phyloP scores from a whole-genome alignment of 92 coral and sea anemone genomes.

The Bergia sp. region DNA sequence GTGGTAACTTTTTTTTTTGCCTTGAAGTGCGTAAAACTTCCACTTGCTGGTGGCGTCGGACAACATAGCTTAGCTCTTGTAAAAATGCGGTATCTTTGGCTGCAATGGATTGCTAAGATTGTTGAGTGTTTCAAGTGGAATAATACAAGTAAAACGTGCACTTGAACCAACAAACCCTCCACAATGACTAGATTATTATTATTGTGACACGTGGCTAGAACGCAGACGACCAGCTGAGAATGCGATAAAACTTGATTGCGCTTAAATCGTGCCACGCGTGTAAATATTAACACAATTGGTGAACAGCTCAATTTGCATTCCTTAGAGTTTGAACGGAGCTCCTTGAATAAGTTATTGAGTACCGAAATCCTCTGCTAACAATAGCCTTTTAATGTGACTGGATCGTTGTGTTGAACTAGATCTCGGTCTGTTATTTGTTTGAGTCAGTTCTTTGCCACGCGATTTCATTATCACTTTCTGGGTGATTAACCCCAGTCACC shows the following conservation, averaged over 20 bases:
- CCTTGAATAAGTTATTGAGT: background rate
- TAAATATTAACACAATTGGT: slow-evolving; percentile 8
- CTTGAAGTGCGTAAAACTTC: background rate
- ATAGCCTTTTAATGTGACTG: background rate
- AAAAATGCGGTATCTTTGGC: background rate
- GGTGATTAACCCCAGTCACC: slow-evolving; percentile 18
- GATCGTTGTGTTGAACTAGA: background rate
- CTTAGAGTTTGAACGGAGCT: background rate
- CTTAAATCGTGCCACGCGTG: slow-evolving; percentile 28
- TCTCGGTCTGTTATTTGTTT: no score
- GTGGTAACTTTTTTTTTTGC: background rate
- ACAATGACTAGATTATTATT: background rate
- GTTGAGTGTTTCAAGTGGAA: background rate
- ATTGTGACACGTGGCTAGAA: slow-evolving; percentile 32
- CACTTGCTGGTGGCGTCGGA: background rate
- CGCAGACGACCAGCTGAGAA: slow-evolving; percentile 38
- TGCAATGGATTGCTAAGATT: background rate
- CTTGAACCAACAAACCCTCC: slow-evolving; percentile 2
- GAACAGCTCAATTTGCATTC: slow-evolving; percentile 33
- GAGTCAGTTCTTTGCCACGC: slow-evolving; percentile 4
- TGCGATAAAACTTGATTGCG: slow-evolving; percentile 21
- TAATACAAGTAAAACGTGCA: background rate
- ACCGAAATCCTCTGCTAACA: background rate
- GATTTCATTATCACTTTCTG: slow-evolving; percentile 3
- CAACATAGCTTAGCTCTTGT: background rate